Evolutionary conservation across 1,140 invertebrate genomes (phyloP).

Genomic region (Drosophila tropicalis): DNA sequence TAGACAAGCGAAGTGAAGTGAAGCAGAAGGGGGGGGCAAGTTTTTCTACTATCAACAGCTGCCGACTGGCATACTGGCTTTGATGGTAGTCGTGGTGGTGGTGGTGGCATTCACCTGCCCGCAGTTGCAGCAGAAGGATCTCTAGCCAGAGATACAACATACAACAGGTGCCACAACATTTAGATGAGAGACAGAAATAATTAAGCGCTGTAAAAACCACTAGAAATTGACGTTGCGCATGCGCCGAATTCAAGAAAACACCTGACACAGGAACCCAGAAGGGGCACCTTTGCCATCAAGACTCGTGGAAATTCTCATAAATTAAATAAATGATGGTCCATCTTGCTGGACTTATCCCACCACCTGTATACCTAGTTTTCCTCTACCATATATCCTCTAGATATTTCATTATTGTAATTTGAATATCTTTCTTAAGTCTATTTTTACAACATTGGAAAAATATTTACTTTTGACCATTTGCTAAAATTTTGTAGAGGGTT

Average conservation of each 20-base stretch:
- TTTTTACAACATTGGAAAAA: constrained; percentile 42
- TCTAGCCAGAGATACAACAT: constrained; percentile 51
- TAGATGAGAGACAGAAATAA: constrained; percentile 51
- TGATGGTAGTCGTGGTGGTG: constrained; percentile 14
- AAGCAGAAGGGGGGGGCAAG: background rate
- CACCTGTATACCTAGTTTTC: constrained; percentile 5
- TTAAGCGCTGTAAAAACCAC: constrained; percentile 63
- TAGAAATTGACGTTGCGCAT: constrained; percentile 65
- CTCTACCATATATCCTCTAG: background rate
- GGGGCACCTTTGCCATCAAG: constrained; percentile 47
- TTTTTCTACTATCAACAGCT: constrained; percentile 54
- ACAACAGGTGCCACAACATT: constrained; percentile 67
- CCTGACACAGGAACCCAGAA: constrained; percentile 44
- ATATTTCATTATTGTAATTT: constrained; percentile 51
- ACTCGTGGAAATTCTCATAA: constrained; percentile 63
- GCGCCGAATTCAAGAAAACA: constrained; percentile 50
- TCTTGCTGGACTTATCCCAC: constrained; percentile 24
- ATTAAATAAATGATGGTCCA: constrained; percentile 41
- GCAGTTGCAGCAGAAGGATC: constrained; percentile 39
- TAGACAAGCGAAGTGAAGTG: constrained; percentile 15
- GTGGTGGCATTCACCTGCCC: constrained; percentile 63
- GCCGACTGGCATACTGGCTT: constrained; percentile 22
- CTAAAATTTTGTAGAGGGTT: constrained; percentile 45
- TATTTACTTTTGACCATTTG: constrained; percentile 50
- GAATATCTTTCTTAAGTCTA: constrained; percentile 44